Evolutionary conservation across 2,797 vertebrate species (phyloP).

Genomic region (Coracias cyanogaster): DNA sequence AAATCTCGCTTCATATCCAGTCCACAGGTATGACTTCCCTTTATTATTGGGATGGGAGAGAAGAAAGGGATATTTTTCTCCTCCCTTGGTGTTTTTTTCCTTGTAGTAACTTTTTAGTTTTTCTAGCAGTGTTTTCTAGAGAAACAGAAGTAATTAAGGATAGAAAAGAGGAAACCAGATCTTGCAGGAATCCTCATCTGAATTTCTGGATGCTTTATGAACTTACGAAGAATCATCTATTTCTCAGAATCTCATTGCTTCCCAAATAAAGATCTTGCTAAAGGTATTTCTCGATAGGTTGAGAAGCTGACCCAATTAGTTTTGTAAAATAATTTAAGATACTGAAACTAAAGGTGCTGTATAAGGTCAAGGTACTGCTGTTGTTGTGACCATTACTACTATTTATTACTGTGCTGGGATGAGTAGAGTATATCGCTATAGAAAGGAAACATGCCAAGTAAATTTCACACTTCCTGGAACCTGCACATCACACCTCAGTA

Average conservation of each 20-base stretch:
- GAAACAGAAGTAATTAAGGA: background rate
- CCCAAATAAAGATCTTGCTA: background rate
- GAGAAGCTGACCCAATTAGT: background rate
- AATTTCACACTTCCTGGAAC: background rate
- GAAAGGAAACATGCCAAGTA: background rate
- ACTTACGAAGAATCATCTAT: background rate
- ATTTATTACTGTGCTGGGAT: background rate
- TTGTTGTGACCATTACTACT: background rate
- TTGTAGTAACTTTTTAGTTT: background rate
- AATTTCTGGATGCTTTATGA: background rate
- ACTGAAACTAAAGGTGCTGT: background rate
- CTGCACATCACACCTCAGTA: background rate
- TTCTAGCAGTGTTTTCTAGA: background rate
- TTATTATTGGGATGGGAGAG: background rate
- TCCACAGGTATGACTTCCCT: constrained; percentile 26
- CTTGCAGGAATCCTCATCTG: background rate
- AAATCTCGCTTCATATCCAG: constrained; percentile 52
- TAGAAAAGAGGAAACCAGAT: background rate
- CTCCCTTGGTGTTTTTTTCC: background rate
- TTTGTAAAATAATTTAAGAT: constrained; percentile 23
- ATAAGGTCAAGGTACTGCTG: background rate
- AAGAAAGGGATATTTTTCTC: background rate
- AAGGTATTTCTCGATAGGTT: background rate
- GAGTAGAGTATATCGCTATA: background rate
- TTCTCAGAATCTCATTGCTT: background rate